Evolutionary conservation across 2,888 invertebrate genomes (phyloP).

Genomic region (Dicycla oo): DNA sequence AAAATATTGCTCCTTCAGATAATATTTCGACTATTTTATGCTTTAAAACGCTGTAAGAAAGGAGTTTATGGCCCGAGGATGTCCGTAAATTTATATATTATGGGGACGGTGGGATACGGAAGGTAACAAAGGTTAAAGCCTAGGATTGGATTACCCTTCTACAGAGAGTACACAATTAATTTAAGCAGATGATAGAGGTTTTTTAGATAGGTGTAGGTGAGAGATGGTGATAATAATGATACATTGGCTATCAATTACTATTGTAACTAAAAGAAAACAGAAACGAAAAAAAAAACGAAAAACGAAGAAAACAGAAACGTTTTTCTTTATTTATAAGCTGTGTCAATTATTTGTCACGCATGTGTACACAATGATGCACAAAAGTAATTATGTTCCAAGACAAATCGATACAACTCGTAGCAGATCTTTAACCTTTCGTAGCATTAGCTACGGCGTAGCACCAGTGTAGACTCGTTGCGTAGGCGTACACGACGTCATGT

Average conservation of each 20-base stretch:
- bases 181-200: not conserved
- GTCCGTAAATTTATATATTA: constrained; percentile 62
- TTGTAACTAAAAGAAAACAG: too few relatives aligned
- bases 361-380: not conserved
- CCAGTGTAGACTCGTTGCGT: constrained; percentile 26
- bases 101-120: constrained; percentile 36
- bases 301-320: too few relatives aligned
- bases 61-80: constrained; percentile 64
- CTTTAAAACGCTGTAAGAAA: constrained; percentile 57
- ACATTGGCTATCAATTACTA: too few relatives aligned
- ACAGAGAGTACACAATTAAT: constrained; percentile 23
- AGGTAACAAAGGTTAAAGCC: constrained; percentile 41
- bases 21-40: constrained; percentile 56
- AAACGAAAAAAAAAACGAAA: rapidly evolving
- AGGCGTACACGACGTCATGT: constrained; percentile 13
- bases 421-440: constrained; percentile 22
- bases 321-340: not conserved
- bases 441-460: constrained; percentile 40
- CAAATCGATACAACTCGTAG: not conserved
- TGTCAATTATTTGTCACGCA: not conserved
- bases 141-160: constrained; percentile 33
- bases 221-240: too few relatives aligned
- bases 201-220: not conserved
- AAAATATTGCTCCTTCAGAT: constrained; percentile 50
- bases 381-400: not conserved